phyloP scores from a whole-genome alignment of 2,888 invertebrate genomes.

The Dynastes tityus region DNA sequence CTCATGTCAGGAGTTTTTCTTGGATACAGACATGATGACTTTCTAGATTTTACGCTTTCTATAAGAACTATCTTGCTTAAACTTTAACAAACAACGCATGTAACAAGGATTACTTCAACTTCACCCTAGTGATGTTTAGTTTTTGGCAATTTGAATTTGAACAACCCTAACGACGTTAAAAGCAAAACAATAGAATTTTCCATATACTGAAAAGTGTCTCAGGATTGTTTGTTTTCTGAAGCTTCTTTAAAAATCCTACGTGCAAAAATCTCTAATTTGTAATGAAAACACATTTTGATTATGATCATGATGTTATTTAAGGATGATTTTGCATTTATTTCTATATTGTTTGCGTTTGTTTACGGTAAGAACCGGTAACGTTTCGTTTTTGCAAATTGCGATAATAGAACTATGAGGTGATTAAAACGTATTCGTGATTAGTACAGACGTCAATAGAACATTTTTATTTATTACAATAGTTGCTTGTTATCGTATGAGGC shows the following conservation, averaged over 20 bases:
- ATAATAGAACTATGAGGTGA: conserved; percentile 24
- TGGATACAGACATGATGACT: too few species aligned
- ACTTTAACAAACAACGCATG: too few species aligned
- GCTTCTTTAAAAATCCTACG: neutral
- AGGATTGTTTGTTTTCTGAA: neutral
- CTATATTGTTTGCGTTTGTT: conserved; percentile 4
- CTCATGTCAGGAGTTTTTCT: too few species aligned
- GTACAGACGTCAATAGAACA: conserved; percentile 17
- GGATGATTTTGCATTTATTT: conserved; percentile 46
- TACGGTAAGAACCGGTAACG: conserved; percentile 8
- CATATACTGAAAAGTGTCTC: too few species aligned
- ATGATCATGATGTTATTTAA: neutral
- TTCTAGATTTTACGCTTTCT: too few species aligned
- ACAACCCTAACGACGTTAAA: too few species aligned
- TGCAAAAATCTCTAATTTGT: conserved; percentile 5
- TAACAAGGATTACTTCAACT: too few species aligned
- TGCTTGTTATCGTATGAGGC: neutral
- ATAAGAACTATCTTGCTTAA: too few species aligned
- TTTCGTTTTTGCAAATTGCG: conserved; percentile 31
- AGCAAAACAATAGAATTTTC: too few species aligned
- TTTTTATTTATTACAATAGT: neutral
- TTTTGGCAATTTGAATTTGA: too few species aligned
- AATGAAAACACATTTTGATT: neutral
- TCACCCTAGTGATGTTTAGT: too few species aligned
- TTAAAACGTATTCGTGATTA: conserved; percentile 21